Conservation (phyloP, 2,888 invertebrate genomes). For the Idaea straminata region DNA sequence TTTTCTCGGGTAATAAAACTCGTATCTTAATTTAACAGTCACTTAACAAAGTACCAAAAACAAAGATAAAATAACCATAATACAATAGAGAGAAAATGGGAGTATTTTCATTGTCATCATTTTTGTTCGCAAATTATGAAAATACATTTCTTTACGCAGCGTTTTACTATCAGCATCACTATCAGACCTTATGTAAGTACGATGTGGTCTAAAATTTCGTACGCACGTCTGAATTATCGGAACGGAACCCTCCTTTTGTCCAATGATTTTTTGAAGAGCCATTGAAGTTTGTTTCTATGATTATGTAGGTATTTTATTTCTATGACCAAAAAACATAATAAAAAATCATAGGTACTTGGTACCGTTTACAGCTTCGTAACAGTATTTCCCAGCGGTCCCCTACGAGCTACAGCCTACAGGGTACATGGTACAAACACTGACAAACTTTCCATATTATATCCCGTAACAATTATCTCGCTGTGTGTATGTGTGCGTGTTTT, state of each 20-base stretch:
- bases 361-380: conserved; percentile 16
- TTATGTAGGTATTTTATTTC: neutral
- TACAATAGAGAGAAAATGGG: too few species aligned
- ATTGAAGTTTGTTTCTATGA: neutral
- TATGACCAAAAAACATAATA: neutral
- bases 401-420: conserved; percentile 16
- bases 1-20: neutral
- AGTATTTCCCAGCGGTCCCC: conserved; percentile 18
- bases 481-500: conserved; percentile 43
- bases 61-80: neutral
- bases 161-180: too few species aligned
- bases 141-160: too few species aligned
- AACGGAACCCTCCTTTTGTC: too few species aligned
- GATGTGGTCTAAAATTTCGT: too few species aligned
- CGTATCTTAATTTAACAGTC: neutral
- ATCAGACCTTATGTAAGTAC: too few species aligned
- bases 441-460: conserved; percentile 48
- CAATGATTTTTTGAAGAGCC: too few species aligned
- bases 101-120: too few species aligned
- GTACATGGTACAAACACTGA: conserved; percentile 30
- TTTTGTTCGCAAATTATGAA: too few species aligned
- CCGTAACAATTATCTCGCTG: conserved; percentile 56
- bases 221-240: too few species aligned
- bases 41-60: neutral
- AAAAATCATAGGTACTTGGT: conserved; percentile 1